Evolutionary conservation across 2,113 vertebrate species (phyloP).

Genomic region (Telmatochromis sp.): DNA sequence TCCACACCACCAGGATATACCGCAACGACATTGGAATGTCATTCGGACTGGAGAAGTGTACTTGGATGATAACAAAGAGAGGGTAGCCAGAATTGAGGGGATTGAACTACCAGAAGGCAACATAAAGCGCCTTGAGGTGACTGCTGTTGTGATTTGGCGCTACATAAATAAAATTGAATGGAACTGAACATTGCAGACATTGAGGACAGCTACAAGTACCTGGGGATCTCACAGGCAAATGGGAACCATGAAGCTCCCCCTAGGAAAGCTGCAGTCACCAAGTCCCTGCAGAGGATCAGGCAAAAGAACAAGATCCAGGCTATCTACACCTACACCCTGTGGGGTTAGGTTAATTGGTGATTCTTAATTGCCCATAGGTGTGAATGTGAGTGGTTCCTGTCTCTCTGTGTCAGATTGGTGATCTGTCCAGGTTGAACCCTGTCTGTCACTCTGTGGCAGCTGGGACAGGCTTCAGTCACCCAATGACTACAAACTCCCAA

Average conservation of each 20-base stretch:
- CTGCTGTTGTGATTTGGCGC: not conserved
- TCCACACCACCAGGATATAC: not conserved
- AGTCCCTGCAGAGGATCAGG: not conserved
- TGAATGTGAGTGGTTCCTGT: not conserved
- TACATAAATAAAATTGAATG: not conserved
- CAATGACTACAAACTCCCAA: not conserved
- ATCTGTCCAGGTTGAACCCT: not conserved
- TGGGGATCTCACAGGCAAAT: not conserved
- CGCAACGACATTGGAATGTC: rapidly evolving
- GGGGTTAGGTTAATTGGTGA: not conserved
- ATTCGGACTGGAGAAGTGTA: not conserved
- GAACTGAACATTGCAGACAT: not conserved
- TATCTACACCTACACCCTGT: not conserved
- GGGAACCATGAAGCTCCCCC: rapidly evolving
- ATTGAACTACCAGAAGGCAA: not conserved
- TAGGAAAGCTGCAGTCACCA: not conserved
- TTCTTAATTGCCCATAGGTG: not conserved
- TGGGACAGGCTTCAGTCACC: not conserved
- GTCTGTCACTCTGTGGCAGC: not conserved
- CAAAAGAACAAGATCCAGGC: not conserved
- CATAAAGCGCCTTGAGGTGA: not conserved
- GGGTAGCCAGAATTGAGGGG: not conserved
- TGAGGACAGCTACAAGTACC: not conserved
- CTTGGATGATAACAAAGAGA: not conserved
- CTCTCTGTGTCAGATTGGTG: not conserved